A percentile compares a stretch with the other conserved stretches of the same genome.
phyloP scores from a whole-genome alignment of 2,797 vertebrate species.

The Cirrhinus mrigala region DNA sequence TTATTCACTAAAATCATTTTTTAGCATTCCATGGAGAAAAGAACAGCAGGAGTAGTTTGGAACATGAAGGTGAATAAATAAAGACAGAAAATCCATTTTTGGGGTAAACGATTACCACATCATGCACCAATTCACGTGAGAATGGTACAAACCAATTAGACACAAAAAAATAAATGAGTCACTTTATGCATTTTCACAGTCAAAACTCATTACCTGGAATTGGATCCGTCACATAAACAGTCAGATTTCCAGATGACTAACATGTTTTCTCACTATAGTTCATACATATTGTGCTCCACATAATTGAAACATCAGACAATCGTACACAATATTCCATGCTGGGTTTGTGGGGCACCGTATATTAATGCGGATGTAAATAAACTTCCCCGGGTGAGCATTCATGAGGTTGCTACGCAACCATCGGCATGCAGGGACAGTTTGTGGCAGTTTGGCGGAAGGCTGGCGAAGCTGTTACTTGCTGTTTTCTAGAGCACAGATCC shows the following conservation, averaged over 20 bases:
- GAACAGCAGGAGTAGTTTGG: neutral
- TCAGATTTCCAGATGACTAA: neutral
- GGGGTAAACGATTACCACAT: neutral
- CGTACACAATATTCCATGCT: constrained; percentile 16
- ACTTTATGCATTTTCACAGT: neutral
- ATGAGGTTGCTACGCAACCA: constrained; percentile 73
- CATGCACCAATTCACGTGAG: neutral
- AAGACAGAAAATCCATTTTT: neutral
- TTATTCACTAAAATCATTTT: neutral
- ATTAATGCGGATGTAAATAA: constrained; percentile 63
- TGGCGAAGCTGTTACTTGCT: constrained; percentile 50
- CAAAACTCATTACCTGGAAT: neutral
- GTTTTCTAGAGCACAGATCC: constrained; percentile 46
- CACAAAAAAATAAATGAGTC: neutral
- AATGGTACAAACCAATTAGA: neutral
- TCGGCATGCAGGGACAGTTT: constrained; percentile 61
- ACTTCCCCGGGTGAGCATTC: constrained; percentile 62
- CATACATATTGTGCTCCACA: neutral
- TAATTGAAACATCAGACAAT: constrained; percentile 14
- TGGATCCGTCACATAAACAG: neutral
- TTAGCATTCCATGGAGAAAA: neutral
- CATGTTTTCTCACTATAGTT: neutral
- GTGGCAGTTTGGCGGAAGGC: constrained; percentile 49
- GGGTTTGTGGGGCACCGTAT: constrained; percentile 37
- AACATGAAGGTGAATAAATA: constrained; percentile 8